Conservation (phyloP, 2,888 invertebrate genomes). For the Bellardia bayeri region DNA sequence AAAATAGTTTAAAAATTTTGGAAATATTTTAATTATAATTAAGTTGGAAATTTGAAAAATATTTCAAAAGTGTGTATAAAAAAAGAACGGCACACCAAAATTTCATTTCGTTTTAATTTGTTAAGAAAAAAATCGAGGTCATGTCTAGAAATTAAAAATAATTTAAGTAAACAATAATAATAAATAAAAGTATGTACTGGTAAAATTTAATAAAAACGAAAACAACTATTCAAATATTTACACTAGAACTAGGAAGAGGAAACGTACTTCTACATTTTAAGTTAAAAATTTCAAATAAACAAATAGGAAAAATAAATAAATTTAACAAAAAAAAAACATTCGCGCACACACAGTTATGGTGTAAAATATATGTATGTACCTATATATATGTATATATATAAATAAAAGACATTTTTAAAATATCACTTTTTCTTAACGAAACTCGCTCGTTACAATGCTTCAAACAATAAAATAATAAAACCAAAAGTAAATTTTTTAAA, state of each 20-base stretch:
- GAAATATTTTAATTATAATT: no score
- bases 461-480: background rate
- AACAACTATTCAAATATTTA: conserved; percentile 8
- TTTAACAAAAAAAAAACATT: conserved; percentile 5
- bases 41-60: no score
- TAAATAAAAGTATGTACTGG: background rate
- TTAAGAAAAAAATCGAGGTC: background rate
- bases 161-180: background rate
- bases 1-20: no score
- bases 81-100: no score
- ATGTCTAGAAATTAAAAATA: background rate
- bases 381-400: background rate
- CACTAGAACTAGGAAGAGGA: conserved; percentile 12
- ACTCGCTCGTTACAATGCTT: conserved; percentile 21
- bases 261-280: background rate
- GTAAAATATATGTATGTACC: background rate
- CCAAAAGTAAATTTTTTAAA: conserved; percentile 16
- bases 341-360: conserved; percentile 12
- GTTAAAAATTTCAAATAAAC: background rate
- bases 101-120: background rate
- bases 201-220: background rate
- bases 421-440: conserved; percentile 66
- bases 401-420: conserved; percentile 61
- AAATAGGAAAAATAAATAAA: conserved; percentile 7
- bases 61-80: no score